Evolutionary conservation across 2,797 vertebrate species (phyloP).

Genomic region (Morelia viridis): DNA sequence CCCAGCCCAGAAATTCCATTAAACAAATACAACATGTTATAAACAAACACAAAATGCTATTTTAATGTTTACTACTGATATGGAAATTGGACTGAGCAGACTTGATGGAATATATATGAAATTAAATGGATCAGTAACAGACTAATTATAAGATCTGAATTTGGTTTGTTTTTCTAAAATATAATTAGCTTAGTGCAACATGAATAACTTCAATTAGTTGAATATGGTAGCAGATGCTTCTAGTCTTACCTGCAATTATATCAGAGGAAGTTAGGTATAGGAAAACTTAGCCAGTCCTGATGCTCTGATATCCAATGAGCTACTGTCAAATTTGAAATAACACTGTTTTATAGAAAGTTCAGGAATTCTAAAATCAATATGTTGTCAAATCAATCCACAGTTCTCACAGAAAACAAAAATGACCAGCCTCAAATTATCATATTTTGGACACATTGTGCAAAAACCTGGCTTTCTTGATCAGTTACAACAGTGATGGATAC

Average conservation of each 20-base stretch:
- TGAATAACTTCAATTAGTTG: not conserved
- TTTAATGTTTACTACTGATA: not conserved
- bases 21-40: not conserved
- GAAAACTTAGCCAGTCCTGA: not conserved
- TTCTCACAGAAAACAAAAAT: not conserved
- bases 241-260: not conserved
- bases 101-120: not conserved
- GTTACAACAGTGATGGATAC: not conserved
- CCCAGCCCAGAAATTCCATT: not conserved
- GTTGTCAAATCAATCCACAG: not conserved
- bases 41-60: not conserved
- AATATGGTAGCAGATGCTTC: not conserved
- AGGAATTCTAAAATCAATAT: not conserved
- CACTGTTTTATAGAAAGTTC: not conserved
- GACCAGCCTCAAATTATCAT: not conserved
- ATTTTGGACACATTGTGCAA: not conserved
- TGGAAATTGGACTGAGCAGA: not conserved
- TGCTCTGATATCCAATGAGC: not conserved
- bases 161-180: not conserved
- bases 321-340: not conserved
- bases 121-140: slow-evolving; percentile 3
- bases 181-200: not conserved
- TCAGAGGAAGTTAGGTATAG: not conserved
- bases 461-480: not conserved
- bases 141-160: not conserved